Evolutionary conservation across 2,113 vertebrate species (phyloP).

Genomic region (Carlito syrichta): DNA sequence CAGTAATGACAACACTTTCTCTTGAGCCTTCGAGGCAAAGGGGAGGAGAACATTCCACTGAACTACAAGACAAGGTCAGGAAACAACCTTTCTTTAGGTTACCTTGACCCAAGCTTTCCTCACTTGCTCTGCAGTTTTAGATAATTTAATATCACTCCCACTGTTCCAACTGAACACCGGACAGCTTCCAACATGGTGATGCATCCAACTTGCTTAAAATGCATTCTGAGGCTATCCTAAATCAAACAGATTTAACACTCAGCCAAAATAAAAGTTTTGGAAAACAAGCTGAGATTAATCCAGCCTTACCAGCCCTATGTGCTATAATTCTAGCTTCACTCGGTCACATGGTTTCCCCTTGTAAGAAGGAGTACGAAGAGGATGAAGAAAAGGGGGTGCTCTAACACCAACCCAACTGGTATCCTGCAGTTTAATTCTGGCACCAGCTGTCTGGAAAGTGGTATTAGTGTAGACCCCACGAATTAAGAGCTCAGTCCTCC

Average conservation of each 20-base stretch:
- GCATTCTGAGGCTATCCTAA: background rate
- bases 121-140: background rate
- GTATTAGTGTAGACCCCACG: accelerated
- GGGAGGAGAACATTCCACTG: background rate
- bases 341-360: background rate
- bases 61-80: background rate
- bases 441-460: accelerated
- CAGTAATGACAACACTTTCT: background rate
- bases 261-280: background rate
- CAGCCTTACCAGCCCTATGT: background rate
- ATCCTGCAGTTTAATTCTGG: background rate
- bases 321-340: background rate
- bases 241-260: background rate
- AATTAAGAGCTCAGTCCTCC: background rate
- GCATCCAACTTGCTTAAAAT: background rate
- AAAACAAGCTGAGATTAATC: conserved; percentile 11
- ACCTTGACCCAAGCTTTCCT: background rate
- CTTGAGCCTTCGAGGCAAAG: background rate
- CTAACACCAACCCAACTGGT: background rate
- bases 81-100: background rate
- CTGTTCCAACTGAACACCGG: background rate
- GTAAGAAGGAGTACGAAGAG: background rate
- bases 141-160: background rate
- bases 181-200: background rate
- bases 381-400: background rate